A percentile compares a stretch with the other conserved stretches of the same genome.
phyloP scores from a whole-genome alignment of 1,140 invertebrate species.

The Cylas formicarius region DNA sequence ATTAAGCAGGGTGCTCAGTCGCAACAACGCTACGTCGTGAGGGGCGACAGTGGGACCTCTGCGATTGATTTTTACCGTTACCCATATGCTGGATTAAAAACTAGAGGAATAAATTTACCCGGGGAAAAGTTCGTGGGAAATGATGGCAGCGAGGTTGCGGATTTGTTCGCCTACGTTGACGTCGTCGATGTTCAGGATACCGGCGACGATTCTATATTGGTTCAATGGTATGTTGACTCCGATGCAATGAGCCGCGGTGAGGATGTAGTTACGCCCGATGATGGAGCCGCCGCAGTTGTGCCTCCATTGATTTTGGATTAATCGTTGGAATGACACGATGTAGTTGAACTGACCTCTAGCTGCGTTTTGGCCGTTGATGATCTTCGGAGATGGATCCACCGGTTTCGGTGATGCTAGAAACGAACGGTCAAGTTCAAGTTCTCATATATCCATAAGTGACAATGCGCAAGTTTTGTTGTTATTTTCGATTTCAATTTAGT shows the following conservation, averaged over 20 bases:
- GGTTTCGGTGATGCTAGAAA: too few species aligned
- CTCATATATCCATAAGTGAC: too few species aligned
- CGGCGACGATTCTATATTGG: slow-evolving; percentile 7
- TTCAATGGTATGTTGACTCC: slow-evolving; percentile 7
- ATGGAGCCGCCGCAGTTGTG: slow-evolving; percentile 56
- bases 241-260: slow-evolving; percentile 66
- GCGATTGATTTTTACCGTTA: too few species aligned
- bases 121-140: slow-evolving; percentile 4
- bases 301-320: slow-evolving; percentile 2
- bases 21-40: slow-evolving; percentile 58
- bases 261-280: slow-evolving; percentile 56
- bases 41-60: slow-evolving; percentile 42
- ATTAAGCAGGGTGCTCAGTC: slow-evolving; percentile 48
- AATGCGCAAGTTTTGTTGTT: too few species aligned
- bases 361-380: slow-evolving; percentile 24
- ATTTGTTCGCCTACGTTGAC: slow-evolving; percentile 8
- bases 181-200: slow-evolving; percentile 9
- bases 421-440: too few species aligned
- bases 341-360: slow-evolving; percentile 25
- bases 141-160: neutral
- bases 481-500: too few species aligned
- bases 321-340: slow-evolving; percentile 23
- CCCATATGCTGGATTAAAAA: neutral
- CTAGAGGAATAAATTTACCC: slow-evolving; percentile 19
- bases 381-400: slow-evolving; percentile 3